Conservation (phyloP, 2,888 invertebrate species). For the Drosophila imparisetae region DNA sequence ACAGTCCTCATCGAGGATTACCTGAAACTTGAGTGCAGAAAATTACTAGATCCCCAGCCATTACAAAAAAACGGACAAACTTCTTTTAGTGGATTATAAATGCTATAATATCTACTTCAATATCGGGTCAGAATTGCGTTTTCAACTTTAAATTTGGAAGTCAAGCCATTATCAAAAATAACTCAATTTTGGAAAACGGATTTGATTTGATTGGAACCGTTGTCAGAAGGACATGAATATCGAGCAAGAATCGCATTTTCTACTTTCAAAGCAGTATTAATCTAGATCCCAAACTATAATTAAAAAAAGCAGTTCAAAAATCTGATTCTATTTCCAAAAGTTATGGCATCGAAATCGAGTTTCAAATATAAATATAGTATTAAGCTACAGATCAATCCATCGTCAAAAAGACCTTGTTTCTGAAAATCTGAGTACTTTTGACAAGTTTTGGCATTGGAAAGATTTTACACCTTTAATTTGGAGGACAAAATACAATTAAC, state of each 20-base stretch:
- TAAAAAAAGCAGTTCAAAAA: no score
- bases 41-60: rapidly evolving
- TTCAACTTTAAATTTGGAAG: not conserved
- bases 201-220: not conserved
- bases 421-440: not conserved
- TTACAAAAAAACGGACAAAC: not conserved
- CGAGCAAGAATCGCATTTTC: rapidly evolving
- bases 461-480: not conserved
- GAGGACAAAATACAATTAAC: not conserved
- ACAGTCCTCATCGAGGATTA: no score
- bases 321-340: no score
- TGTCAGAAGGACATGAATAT: not conserved
- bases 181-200: not conserved
- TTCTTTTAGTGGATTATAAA: not conserved
- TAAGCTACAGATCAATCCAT: not conserved
- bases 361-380: not conserved
- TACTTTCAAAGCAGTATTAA: not conserved
- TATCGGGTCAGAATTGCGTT: no score
- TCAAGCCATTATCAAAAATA: not conserved
- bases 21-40: no score
- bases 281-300: not conserved
- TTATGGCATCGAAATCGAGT: not conserved
- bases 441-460: not conserved
- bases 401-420: not conserved
- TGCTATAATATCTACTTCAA: no score